phyloP scores from a whole-genome alignment of 2,113 vertebrate genomes.

The Galemys pyrenaicus region DNA sequence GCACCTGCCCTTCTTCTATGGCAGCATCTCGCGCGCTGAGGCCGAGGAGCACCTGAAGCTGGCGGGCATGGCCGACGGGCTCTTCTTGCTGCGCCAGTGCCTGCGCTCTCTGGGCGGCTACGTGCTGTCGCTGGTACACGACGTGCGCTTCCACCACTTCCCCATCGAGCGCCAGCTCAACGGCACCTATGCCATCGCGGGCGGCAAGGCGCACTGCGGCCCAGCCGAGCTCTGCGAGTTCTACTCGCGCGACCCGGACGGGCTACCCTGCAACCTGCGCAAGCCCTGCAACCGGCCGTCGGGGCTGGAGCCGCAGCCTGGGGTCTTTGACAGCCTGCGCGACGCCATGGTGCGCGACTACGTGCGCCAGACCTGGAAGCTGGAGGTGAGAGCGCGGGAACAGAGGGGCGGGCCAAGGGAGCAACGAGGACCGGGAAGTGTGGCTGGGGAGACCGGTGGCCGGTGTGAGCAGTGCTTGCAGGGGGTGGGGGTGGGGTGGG shows the following conservation, averaged over 20 bases:
- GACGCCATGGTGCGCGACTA: constrained; percentile 97
- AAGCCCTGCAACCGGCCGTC: constrained; percentile 93
- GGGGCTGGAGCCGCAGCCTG: constrained; percentile 85
- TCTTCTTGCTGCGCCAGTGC: constrained; percentile 96
- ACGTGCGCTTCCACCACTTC: constrained; percentile 94
- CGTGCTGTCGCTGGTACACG: constrained; percentile 93
- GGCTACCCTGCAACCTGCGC: constrained; percentile 91
- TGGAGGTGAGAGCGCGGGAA: constrained; percentile 87
- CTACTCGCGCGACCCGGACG: constrained; percentile 94
- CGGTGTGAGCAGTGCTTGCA: background rate
- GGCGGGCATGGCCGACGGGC: constrained; percentile 93
- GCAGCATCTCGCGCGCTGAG: constrained; percentile 93
- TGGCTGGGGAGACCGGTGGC: no score
- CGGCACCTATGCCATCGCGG: constrained; percentile 92
- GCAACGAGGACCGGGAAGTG: no score
- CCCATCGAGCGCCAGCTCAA: constrained; percentile 95
- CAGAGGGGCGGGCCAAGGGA: rapidly evolving
- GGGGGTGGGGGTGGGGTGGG: no score
- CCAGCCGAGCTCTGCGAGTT: constrained; percentile 96
- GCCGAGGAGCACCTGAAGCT: constrained; percentile 95
- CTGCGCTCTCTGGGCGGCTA: constrained; percentile 96
- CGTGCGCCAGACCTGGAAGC: constrained; percentile 93
- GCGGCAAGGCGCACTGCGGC: constrained; percentile 94
- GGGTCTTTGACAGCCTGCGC: constrained; percentile 93
- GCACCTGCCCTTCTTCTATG: constrained; percentile 96